A percentile compares a stretch with the other conserved stretches of the same genome.
These are phyloP conservation scores for Drosophila melanica DNA, from an alignment of 1,140 invertebrate species.

Conservation along the genomic window DNA sequence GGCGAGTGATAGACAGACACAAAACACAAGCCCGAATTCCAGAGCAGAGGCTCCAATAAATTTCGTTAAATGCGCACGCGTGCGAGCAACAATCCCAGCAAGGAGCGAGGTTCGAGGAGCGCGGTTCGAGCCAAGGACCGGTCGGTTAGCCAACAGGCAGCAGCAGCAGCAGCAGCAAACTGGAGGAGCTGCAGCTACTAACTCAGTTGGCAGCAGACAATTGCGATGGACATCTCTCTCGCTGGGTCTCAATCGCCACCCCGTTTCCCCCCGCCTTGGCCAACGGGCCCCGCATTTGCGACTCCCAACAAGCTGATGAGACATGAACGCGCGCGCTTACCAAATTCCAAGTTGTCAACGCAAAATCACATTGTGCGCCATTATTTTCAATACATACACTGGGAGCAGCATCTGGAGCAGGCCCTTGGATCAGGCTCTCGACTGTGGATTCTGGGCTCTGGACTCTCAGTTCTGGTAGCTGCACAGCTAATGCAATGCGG, in stretches of 20 bases:
- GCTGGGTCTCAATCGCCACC: conserved; percentile 44
- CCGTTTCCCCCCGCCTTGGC: no score
- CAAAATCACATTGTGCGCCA: conserved; percentile 83
- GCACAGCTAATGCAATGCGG: conserved; percentile 73
- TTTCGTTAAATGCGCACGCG: conserved; percentile 83
- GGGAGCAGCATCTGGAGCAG: conserved; percentile 56
- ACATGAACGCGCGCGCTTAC: conserved; percentile 82
- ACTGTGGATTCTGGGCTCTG: not conserved
- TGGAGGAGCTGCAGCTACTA: conserved; percentile 65
- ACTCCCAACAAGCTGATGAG: conserved; percentile 82
- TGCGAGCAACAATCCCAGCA: conserved; percentile 61
- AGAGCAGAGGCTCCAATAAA: conserved; percentile 79
- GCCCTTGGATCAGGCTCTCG: conserved; percentile 2
- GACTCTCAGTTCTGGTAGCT: not conserved
- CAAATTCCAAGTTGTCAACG: conserved; percentile 82
- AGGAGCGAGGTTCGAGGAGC: conserved; percentile 4
- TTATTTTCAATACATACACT: conserved; percentile 60
- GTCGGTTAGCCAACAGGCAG: not conserved
- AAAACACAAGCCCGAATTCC: conserved; percentile 81
- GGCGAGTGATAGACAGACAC: conserved; percentile 75
- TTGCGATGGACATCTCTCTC: conserved; percentile 76
- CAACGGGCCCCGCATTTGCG: not conserved
- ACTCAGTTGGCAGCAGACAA: conserved; percentile 76
- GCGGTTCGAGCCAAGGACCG: conserved; percentile 14
- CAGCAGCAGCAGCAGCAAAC: conserved; percentile 7